Evolutionary conservation across 2,888 invertebrate species (phyloP).

Genomic region (Hipparchia semele): DNA sequence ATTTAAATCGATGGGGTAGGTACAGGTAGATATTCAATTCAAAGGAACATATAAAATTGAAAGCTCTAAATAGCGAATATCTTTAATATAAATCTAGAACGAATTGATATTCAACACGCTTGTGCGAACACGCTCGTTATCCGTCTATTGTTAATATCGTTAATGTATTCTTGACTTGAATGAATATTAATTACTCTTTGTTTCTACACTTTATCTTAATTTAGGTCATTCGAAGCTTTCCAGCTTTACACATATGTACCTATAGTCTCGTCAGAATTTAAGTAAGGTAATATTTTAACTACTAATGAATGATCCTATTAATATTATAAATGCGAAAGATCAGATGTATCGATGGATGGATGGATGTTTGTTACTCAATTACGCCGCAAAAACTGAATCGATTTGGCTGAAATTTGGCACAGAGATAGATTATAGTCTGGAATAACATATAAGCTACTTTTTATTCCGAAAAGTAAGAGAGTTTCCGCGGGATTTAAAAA

Average conservation of each 20-base stretch:
- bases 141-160: conserved; percentile 22
- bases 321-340: too few species aligned
- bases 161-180: conserved; percentile 22
- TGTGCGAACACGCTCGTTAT: conserved; percentile 17
- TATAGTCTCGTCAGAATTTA: neutral
- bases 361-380: too few species aligned
- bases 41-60: neutral
- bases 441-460: too few species aligned
- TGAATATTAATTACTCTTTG: conserved; percentile 19
- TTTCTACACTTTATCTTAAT: conserved; percentile 4
- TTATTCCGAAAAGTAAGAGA: too few species aligned
- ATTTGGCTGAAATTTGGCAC: too few species aligned
- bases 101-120: conserved; percentile 13
- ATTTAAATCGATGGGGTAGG: too few species aligned
- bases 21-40: too few species aligned
- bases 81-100: conserved; percentile 5
- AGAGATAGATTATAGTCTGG: too few species aligned
- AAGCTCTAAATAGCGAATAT: neutral
- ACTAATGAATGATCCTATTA: too few species aligned
- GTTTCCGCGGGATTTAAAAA: too few species aligned
- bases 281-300: neutral
- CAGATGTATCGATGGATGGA: too few species aligned
- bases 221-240: neutral
- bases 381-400: too few species aligned
- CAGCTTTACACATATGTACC: neutral